A percentile compares a stretch with the other conserved stretches of the same genome.
phyloP scores from a whole-genome alignment of 37 sponge, comb jelly and placozoan genomes.

The Bolinopsis microptera region DNA sequence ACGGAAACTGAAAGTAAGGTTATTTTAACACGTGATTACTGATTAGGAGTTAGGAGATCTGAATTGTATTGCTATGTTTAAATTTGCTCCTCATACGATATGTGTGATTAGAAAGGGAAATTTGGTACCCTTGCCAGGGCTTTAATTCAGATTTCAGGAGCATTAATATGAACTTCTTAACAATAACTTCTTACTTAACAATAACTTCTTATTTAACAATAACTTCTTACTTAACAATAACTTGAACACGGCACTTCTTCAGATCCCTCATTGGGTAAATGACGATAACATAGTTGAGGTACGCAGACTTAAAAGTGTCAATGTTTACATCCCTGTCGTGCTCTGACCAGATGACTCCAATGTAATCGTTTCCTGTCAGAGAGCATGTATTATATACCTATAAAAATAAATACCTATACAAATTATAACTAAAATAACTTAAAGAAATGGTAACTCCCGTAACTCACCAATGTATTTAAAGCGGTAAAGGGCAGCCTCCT shows the following conservation, averaged over 20 bases:
- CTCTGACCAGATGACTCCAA: constrained; percentile 96
- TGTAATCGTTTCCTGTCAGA: constrained; percentile 87
- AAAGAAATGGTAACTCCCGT: neutral
- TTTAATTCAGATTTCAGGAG: too few relatives aligned
- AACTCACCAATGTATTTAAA: constrained; percentile 64
- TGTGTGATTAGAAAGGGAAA: too few relatives aligned
- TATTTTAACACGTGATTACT: too few relatives aligned
- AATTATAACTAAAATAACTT: neutral
- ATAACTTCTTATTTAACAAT: too few relatives aligned
- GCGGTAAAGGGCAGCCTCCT: constrained; percentile 65
- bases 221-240: constrained; percentile 73
- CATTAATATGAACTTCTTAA: too few relatives aligned
- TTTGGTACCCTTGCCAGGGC: too few relatives aligned
- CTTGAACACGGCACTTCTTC: constrained; percentile 81
- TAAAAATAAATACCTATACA: neutral
- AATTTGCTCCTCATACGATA: too few relatives aligned
- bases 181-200: constrained; percentile 70
- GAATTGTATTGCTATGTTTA: neutral
- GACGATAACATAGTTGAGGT: constrained; percentile 87
- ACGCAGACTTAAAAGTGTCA: constrained; percentile 89
- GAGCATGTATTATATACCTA: neutral
- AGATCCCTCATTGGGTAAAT: constrained; percentile 84
- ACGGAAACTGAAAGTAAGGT: neutral
- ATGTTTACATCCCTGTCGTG: constrained; percentile 91
- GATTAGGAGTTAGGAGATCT: constrained; percentile 14